Evolutionary conservation across 2,797 vertebrate species (phyloP), one percentile per base, ranked within the genome.

Genomic region (Pseudochaenichthys georgianus): DNA sequence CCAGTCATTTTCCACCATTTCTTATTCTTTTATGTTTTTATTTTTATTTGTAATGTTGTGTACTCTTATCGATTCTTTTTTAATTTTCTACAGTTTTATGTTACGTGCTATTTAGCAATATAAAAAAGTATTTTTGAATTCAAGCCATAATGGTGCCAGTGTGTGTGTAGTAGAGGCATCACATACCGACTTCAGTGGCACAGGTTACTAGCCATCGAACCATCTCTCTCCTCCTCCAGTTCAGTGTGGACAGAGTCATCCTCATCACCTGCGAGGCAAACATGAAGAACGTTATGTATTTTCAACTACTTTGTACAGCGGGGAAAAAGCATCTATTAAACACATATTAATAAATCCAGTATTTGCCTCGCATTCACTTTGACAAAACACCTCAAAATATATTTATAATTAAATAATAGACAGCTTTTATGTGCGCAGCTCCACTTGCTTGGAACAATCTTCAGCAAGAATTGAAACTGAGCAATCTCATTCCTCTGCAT

Each of bases 141-240:
- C 34, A 38, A 7, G 34, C 7, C 34, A 34, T 34, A 34, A 34
- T 34, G 34, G 34, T 38, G 34, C 34, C 34, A 38, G 10, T 23
- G 38, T 47, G 19, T 48, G 42, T 51, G 47, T 42, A 38, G 61
- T 55, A 31, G 65, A 65, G 0, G 65, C 11, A 13, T 21, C 81
- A 97, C 98, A 79, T 93, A 99, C 98, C 98, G 38, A 99, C 98
- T 99, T 99, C 98, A 0, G 98, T 99, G 70, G 98, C 98, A 0
- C 98, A 99, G 0, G 98, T 99, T 84, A 99, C 98, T 87, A 99
- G 91, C 98, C 98, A 99, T 89, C 98, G 97, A 75, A 99, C 98
- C 98, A 99, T 99, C 93, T 99, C 98, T 73, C 98, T 95, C 73
- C 98, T 95, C 79, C 98, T 96, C 98, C 98, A 99, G 92, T 99